phyloP scores from a whole-genome alignment of 2,888 invertebrate species.

The Ganaspis brasiliensis region DNA sequence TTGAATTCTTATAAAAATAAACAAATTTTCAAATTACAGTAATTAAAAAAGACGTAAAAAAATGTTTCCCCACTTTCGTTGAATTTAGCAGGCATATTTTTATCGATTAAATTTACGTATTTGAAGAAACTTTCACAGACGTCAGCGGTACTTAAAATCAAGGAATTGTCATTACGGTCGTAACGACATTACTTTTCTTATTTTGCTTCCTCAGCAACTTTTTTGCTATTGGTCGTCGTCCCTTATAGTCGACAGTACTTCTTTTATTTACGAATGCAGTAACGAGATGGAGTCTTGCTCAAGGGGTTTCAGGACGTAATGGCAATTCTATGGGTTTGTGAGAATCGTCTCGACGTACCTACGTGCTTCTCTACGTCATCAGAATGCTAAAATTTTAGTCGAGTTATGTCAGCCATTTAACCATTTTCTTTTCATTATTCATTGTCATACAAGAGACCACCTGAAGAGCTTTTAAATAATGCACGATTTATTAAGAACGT shows the following conservation, averaged over 20 bases:
- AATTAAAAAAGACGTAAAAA: neutral
- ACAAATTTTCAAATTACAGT: no score
- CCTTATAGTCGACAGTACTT: slow-evolving; percentile 17
- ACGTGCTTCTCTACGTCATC: slow-evolving; percentile 20
- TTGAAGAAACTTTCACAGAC: slow-evolving; percentile 9
- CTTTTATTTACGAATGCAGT: slow-evolving; percentile 35
- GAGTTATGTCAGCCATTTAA: neutral
- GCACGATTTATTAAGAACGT: neutral
- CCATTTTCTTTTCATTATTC: slow-evolving; percentile 24
- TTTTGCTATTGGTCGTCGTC: neutral
- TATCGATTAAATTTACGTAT: neutral
- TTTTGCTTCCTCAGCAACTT: slow-evolving; percentile 37
- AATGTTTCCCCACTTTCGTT: neutral
- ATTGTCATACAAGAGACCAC: slow-evolving; percentile 4
- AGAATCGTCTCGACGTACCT: slow-evolving; percentile 21
- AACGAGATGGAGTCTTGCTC: slow-evolving; percentile 26
- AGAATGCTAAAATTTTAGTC: slow-evolving; percentile 9
- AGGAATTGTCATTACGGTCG: slow-evolving; percentile 53
- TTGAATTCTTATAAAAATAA: no score
- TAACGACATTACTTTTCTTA: slow-evolving; percentile 48
- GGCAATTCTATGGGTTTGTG: slow-evolving; percentile 33
- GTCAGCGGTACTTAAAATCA: slow-evolving; percentile 43
- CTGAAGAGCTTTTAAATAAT: neutral
- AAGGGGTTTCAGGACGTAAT: slow-evolving; percentile 26
- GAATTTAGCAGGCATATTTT: no score